Conservation (phyloP, 2,797 vertebrate species). For the Darevskia nairensis region DNA sequence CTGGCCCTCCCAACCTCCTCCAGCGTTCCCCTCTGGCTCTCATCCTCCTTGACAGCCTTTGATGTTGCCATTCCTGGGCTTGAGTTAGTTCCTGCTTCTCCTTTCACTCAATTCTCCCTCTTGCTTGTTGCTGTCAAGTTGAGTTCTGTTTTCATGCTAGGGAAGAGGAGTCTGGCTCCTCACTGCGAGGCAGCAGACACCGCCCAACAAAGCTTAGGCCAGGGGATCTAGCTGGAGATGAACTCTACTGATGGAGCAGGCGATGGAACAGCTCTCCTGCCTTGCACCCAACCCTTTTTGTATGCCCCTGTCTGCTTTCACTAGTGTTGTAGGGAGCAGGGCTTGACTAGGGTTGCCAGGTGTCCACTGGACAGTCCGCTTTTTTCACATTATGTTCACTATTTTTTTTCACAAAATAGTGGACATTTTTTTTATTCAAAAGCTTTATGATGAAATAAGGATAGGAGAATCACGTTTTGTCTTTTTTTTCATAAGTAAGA, state of each 20-base stretch:
- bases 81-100: not conserved
- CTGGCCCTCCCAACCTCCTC: not conserved
- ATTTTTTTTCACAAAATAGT: too few species aligned
- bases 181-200: not conserved
- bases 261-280: not conserved
- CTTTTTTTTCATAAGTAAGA: too few species aligned
- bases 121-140: not conserved
- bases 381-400: too few species aligned
- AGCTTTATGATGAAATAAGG: too few species aligned
- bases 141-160: not conserved
- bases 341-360: too few species aligned
- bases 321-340: too few species aligned
- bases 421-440: too few species aligned
- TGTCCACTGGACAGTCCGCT: too few species aligned
- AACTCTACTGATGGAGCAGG: not conserved
- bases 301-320: not conserved
- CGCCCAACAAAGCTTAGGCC: not conserved
- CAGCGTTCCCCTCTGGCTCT: not conserved
- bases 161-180: not conserved
- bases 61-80: not conserved
- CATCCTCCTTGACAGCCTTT: not conserved
- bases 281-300: too few species aligned
- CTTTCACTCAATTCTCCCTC: not conserved
- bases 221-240: not conserved
- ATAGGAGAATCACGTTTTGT: too few species aligned